These are phyloP conservation scores for Erynnis tages DNA, from an alignment of 2,888 invertebrate genomes.

Conservation along the genomic window DNA sequence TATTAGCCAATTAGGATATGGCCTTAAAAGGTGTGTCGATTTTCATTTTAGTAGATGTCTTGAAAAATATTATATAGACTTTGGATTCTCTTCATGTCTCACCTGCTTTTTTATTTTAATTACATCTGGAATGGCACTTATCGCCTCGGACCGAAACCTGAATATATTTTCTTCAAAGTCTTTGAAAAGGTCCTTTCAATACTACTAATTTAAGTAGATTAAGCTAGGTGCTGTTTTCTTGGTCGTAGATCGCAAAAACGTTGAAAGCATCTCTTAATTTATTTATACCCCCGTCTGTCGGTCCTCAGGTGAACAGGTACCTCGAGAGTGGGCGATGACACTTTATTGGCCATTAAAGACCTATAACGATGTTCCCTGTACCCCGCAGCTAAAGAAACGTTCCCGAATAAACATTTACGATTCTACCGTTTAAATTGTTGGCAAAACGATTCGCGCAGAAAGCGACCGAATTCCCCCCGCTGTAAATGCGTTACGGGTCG, in stretches of 20 bases:
- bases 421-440: constrained; percentile 73
- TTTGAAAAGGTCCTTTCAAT: no score
- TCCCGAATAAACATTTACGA: constrained; percentile 77
- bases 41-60: no score
- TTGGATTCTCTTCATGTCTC: no score
- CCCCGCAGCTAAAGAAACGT: constrained; percentile 50
- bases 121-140: no score
- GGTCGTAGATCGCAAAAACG: not conserved
- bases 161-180: no score
- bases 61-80: no score
- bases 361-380: constrained; percentile 69
- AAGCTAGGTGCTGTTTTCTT: no score
- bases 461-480: constrained; percentile 56
- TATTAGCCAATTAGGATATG: no score
- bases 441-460: constrained; percentile 69
- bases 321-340: constrained; percentile 65
- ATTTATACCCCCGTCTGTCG: constrained; percentile 22
- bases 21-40: no score
- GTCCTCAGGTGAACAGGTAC: constrained; percentile 64
- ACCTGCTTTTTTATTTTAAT: no score
- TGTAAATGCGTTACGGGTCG: constrained; percentile 70
- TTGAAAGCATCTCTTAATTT: not conserved
- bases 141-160: no score
- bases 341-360: constrained; percentile 77
- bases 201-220: no score